Evolutionary conservation across 2,797 vertebrate species (phyloP).

Genomic region (Lophotriccus pileatus): DNA sequence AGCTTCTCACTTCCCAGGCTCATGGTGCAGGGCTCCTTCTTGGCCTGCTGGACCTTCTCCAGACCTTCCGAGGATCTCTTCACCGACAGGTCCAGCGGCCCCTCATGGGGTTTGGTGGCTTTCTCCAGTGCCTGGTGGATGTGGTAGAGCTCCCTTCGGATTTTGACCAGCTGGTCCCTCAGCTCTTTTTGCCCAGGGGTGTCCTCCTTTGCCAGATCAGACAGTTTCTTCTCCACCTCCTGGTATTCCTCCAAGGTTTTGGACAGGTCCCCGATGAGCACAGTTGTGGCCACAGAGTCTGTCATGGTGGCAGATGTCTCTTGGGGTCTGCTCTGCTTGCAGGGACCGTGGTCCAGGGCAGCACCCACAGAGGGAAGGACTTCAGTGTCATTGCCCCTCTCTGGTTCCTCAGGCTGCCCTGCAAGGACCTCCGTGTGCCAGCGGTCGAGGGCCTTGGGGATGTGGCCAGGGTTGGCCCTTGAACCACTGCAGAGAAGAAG

Average conservation of each 20-base stretch:
- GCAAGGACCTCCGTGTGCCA: constrained; percentile 63
- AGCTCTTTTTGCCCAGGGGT: constrained; percentile 85
- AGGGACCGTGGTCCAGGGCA: background rate
- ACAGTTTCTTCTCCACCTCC: constrained; percentile 86
- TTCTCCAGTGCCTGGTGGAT: constrained; percentile 90
- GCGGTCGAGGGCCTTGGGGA: constrained; percentile 65
- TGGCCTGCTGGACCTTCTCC: constrained; percentile 44
- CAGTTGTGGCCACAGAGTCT: constrained; percentile 71
- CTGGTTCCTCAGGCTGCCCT: constrained; percentile 51
- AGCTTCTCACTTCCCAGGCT: background rate
- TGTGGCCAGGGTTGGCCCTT: constrained; percentile 46
- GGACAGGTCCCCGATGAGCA: constrained; percentile 86
- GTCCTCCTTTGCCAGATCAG: constrained; percentile 82
- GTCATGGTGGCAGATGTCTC: background rate
- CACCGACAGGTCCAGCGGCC: constrained; percentile 91
- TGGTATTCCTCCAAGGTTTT: constrained; percentile 89
- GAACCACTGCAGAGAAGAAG: constrained; percentile 27
- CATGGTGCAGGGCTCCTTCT: constrained; percentile 27
- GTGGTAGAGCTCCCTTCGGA: constrained; percentile 89
- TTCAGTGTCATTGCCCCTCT: constrained; percentile 5
- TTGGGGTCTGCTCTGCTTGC: constrained; percentile 40
- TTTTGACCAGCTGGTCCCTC: constrained; percentile 91
- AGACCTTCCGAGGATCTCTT: constrained; percentile 73
- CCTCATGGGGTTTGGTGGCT: constrained; percentile 79
- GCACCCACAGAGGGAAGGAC: constrained; percentile 28